These are phyloP conservation scores for Nymphalis polychloros DNA, from an alignment of 2,888 invertebrate genomes.

Conservation along the genomic window DNA sequence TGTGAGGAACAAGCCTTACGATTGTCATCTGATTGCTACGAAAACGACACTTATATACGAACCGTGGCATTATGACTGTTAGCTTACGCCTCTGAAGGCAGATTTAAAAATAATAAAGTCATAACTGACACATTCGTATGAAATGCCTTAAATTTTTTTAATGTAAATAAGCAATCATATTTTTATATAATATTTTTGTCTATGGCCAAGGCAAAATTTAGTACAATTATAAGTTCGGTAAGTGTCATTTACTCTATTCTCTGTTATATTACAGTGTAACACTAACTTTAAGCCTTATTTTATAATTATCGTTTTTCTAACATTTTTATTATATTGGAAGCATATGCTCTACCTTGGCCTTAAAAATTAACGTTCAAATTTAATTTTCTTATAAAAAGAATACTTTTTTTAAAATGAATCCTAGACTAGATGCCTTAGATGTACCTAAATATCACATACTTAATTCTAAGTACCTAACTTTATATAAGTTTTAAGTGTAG, in stretches of 20 bases:
- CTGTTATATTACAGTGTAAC: too few species aligned
- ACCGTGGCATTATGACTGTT: slow-evolving; percentile 75
- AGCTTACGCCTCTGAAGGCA: slow-evolving; percentile 53
- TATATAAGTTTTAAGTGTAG: slow-evolving; percentile 42
- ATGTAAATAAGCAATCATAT: background rate
- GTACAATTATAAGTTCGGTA: too few species aligned
- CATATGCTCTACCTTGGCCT: background rate
- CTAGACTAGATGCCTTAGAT: slow-evolving; percentile 28
- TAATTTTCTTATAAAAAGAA: background rate
- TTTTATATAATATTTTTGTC: too few species aligned
- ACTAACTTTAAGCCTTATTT: too few species aligned
- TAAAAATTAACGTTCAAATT: background rate
- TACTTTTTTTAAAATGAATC: background rate
- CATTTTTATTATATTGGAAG: background rate
- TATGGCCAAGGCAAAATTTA: too few species aligned
- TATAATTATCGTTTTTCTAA: too few species aligned
- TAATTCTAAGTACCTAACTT: slow-evolving; percentile 62
- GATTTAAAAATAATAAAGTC: slow-evolving; percentile 42
- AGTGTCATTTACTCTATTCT: too few species aligned
- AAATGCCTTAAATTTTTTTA: slow-evolving; percentile 9
- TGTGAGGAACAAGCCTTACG: slow-evolving; percentile 94
- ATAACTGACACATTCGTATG: slow-evolving; percentile 38
- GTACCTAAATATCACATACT: slow-evolving; percentile 54
- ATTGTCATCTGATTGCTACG: slow-evolving; percentile 58
- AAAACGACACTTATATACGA: slow-evolving; percentile 65